phyloP scores from a whole-genome alignment of 2,113 vertebrate genomes.

The Zosterops pallidus region DNA sequence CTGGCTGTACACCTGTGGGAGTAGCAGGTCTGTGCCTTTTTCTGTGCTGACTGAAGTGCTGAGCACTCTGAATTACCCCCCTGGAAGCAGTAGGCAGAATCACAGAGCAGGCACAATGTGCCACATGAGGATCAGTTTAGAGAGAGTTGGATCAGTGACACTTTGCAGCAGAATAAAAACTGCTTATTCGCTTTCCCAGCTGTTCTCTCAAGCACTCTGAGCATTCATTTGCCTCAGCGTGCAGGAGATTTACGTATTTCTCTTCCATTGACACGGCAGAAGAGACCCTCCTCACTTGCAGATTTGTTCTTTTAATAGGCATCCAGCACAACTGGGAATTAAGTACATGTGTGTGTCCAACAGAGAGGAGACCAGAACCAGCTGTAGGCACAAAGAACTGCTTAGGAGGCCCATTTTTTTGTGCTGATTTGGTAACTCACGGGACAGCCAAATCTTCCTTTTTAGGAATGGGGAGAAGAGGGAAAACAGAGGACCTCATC shows the following conservation, averaged over 20 bases:
- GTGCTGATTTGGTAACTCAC: constrained; percentile 48
- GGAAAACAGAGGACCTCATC: constrained; percentile 28
- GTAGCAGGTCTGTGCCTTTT: not conserved
- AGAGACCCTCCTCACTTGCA: constrained; percentile 40
- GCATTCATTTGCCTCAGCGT: not conserved
- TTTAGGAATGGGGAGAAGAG: constrained; percentile 56
- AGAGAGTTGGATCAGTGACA: not conserved
- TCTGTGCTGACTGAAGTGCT: not conserved
- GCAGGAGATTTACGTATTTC: constrained; percentile 41
- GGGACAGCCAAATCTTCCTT: constrained; percentile 50
- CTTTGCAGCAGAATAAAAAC: constrained; percentile 10
- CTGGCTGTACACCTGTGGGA: not conserved
- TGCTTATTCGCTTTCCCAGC: constrained; percentile 24
- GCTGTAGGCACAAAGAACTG: constrained; percentile 54
- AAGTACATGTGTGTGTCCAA: constrained; percentile 55
- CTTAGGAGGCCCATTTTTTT: constrained; percentile 60
- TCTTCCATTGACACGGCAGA: not conserved
- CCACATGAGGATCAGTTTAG: constrained; percentile 17
- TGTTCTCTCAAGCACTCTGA: constrained; percentile 35
- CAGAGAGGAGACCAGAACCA: constrained; percentile 62
- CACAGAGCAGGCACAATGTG: not conserved
- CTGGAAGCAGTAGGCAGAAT: not conserved
- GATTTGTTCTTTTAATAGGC: constrained; percentile 55
- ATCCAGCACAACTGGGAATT: constrained; percentile 56
- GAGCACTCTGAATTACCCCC: not conserved